phyloP scores from a whole-genome alignment of 2,888 invertebrate genomes.

The Mimumesa dahlbomi region DNA sequence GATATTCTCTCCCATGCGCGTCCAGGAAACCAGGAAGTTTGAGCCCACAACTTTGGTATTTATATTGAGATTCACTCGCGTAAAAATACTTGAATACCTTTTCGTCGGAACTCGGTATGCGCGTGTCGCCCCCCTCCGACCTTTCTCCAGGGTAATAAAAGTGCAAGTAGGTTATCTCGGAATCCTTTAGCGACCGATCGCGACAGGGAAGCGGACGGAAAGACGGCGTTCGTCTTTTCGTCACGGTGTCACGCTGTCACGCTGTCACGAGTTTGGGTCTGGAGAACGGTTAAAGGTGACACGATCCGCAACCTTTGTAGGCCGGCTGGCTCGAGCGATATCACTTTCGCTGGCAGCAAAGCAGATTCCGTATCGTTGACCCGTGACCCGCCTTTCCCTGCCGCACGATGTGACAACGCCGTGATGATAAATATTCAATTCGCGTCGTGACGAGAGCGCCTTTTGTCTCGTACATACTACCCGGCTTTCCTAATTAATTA shows the following conservation, averaged over 20 bases:
- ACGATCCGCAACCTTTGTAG: conserved; percentile 48
- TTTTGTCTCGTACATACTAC: conserved; percentile 51
- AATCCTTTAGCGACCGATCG: conserved; percentile 1
- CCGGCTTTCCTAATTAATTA: conserved; percentile 65
- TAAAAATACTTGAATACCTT: no score
- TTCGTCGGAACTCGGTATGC: no score
- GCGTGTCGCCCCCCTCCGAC: no score
- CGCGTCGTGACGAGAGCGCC: conserved; percentile 67
- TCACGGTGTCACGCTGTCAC: conserved; percentile 31
- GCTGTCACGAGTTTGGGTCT: conserved; percentile 39
- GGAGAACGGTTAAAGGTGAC: conserved; percentile 38
- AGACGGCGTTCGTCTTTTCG: conserved; percentile 15
- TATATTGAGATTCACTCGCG: no score
- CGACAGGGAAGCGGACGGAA: background rate
- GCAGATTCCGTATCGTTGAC: conserved; percentile 70
- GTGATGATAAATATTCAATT: conserved; percentile 73
- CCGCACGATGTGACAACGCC: conserved; percentile 62
- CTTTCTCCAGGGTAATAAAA: no score
- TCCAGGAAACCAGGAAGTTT: no score
- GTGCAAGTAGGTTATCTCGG: conserved; percentile 1
- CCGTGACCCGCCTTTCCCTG: conserved; percentile 69
- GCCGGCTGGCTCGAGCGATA: conserved; percentile 45
- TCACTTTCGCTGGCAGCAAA: conserved; percentile 68
- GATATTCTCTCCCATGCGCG: no score
- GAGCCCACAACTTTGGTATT: no score